Percentiles rank a stretch among this genome's conserved stretches.
Conservation (phyloP, 2,113 vertebrate genomes). For the Archocentrus centrarchus region DNA sequence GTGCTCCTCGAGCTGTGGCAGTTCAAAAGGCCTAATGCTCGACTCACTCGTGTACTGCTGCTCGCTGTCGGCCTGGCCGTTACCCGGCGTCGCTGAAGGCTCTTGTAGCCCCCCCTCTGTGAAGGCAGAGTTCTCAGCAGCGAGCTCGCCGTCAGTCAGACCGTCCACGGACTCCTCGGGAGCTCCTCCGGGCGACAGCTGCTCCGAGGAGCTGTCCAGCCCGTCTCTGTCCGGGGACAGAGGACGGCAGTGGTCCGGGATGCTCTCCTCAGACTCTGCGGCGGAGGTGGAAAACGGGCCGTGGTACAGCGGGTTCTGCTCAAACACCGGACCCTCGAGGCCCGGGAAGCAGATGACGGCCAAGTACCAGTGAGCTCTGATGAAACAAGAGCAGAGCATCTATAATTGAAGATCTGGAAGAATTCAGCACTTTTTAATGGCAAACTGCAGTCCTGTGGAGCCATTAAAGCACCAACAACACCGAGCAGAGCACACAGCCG, state of each 20-base stretch:
- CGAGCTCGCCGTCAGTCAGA: constrained; percentile 38
- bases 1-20: not conserved
- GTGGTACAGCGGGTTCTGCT: constrained; percentile 87
- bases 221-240: constrained; percentile 67
- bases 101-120: constrained; percentile 12
- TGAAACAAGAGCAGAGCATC: not conserved
- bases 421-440: not conserved
- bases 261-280: constrained; percentile 75
- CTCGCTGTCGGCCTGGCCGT: constrained; percentile 27
- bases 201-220: constrained; percentile 19
- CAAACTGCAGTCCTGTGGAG: too few species aligned
- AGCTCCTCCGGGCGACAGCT: constrained; percentile 55
- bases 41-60: constrained; percentile 72
- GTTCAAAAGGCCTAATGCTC: not conserved
- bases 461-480: not conserved
- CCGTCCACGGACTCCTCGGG: constrained; percentile 67
- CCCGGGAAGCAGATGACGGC: constrained; percentile 98
- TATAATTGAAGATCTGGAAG: not conserved
- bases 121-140: not conserved
- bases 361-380: constrained; percentile 98
- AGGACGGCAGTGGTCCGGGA: constrained; percentile 79
- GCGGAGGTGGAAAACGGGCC: not conserved
- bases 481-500: not conserved
- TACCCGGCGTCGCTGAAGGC: not conserved
- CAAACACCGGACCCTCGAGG: constrained; percentile 84